phyloP scores from a whole-genome alignment of 2,888 invertebrate species.

The Papilio elwesi region DNA sequence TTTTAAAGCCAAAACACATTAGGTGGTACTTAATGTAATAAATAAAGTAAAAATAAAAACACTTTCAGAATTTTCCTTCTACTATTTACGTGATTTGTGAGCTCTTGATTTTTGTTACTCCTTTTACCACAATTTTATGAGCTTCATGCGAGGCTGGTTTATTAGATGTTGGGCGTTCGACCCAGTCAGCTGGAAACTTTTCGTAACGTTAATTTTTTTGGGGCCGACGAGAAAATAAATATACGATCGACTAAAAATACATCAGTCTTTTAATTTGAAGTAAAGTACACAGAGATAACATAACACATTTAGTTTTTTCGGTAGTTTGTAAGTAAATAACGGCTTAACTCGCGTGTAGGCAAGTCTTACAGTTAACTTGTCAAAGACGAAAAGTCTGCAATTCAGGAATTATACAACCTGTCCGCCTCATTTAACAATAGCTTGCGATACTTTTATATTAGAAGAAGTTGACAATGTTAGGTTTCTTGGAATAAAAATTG shows the following conservation, averaged over 20 bases:
- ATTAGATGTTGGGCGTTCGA: constrained; percentile 15
- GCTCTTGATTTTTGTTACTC: constrained; percentile 23
- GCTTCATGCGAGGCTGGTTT: constrained; percentile 16
- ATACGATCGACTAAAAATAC: neutral
- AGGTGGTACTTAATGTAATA: neutral
- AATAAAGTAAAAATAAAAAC: neutral
- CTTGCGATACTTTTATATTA: neutral
- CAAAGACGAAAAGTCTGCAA: neutral
- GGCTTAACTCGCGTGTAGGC: neutral
- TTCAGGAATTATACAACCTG: neutral
- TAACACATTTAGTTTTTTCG: neutral
- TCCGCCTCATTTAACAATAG: neutral
- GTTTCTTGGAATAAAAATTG: neutral
- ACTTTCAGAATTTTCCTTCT: neutral
- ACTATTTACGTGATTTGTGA: constrained; percentile 10
- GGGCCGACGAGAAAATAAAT: constrained; percentile 10
- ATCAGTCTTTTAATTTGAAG: neutral
- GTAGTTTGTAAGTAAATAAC: no score
- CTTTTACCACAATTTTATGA: constrained; percentile 33
- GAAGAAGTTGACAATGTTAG: neutral
- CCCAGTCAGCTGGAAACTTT: constrained; percentile 23
- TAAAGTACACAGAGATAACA: neutral
- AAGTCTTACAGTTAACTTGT: neutral
- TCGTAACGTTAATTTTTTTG: constrained; percentile 1
- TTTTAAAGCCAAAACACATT: neutral